These are phyloP conservation scores for Hyperoplus lanceolatus DNA, from an alignment of 2,797 vertebrate species.

Conservation along the genomic window DNA sequence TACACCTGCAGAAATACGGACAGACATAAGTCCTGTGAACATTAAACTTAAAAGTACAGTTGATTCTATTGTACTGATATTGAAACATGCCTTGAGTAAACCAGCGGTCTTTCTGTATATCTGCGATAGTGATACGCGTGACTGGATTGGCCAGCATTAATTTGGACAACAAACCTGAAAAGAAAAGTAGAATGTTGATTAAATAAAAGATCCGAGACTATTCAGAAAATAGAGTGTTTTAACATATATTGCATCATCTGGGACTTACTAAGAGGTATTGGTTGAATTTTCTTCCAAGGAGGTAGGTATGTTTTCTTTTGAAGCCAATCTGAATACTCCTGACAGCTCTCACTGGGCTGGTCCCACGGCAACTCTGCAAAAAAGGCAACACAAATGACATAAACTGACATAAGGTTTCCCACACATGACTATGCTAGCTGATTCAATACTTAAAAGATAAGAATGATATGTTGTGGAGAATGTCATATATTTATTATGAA, in stretches of 20 bases:
- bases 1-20: slow-evolving; percentile 74
- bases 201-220: neutral
- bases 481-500: neutral
- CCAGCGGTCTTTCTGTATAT: slow-evolving; percentile 95
- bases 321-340: slow-evolving; percentile 96
- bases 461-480: neutral
- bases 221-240: neutral
- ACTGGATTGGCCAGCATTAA: slow-evolving; percentile 89
- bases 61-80: neutral
- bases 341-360: slow-evolving; percentile 94
- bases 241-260: neutral
- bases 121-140: slow-evolving; percentile 87
- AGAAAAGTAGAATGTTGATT: slow-evolving; percentile 23
- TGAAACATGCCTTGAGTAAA: slow-evolving; percentile 78
- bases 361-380: slow-evolving; percentile 95
- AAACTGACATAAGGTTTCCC: neutral
- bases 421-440: neutral
- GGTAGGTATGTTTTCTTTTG: slow-evolving; percentile 93
- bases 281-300: slow-evolving; percentile 97
- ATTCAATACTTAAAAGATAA: neutral
- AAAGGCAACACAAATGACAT: slow-evolving; percentile 17
- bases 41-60: neutral
- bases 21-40: neutral
- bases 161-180: slow-evolving; percentile 91
- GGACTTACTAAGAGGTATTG: slow-evolving; percentile 89